Percentiles rank a stretch among this genome's conserved stretches.
phyloP scores from a whole-genome alignment of 2,888 invertebrate genomes.

The Philaethria dido region DNA sequence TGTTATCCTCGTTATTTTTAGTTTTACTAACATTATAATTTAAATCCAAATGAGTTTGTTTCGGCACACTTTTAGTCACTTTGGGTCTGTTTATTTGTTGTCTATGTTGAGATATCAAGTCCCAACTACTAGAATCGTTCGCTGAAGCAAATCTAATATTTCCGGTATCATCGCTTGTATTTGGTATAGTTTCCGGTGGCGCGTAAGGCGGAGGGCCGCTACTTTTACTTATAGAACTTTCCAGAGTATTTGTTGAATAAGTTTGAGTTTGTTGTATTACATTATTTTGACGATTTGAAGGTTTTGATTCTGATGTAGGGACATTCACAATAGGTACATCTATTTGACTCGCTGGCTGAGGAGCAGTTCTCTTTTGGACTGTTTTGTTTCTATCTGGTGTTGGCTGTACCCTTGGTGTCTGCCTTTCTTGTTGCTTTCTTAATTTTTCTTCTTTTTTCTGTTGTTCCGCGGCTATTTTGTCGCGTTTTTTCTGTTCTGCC shows the following conservation, averaged over 20 bases:
- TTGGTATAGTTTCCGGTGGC: conserved; percentile 46
- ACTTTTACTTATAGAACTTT: conserved; percentile 71
- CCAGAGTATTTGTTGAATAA: conserved; percentile 66
- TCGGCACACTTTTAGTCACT: conserved; percentile 40
- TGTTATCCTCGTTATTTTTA: conserved; percentile 52
- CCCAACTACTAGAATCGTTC: conserved; percentile 70
- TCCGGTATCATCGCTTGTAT: conserved; percentile 54
- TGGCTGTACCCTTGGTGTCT: conserved; percentile 46
- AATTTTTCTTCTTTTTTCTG: conserved; percentile 59
- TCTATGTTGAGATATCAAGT: conserved; percentile 80
- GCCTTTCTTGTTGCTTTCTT: conserved; percentile 52
- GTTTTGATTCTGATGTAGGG: conserved; percentile 23
- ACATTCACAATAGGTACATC: conserved; percentile 5
- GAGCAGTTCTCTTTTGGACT: conserved; percentile 42
- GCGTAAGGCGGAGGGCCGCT: conserved; percentile 74
- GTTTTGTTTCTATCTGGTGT: conserved; percentile 49
- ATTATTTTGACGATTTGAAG: conserved; percentile 3
- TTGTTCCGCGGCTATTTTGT: conserved; percentile 54
- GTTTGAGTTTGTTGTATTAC: conserved; percentile 38
- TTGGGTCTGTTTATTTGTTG: conserved; percentile 63
- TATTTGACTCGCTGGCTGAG: conserved; percentile 36
- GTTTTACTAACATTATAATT: conserved; percentile 57
- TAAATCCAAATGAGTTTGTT: conserved; percentile 63
- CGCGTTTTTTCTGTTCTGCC: conserved; percentile 57
- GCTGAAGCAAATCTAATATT: conserved; percentile 66